Evolutionary conservation across 2,797 vertebrate genomes (phyloP).

Genomic region (Ptychobarbus kaznakovi): DNA sequence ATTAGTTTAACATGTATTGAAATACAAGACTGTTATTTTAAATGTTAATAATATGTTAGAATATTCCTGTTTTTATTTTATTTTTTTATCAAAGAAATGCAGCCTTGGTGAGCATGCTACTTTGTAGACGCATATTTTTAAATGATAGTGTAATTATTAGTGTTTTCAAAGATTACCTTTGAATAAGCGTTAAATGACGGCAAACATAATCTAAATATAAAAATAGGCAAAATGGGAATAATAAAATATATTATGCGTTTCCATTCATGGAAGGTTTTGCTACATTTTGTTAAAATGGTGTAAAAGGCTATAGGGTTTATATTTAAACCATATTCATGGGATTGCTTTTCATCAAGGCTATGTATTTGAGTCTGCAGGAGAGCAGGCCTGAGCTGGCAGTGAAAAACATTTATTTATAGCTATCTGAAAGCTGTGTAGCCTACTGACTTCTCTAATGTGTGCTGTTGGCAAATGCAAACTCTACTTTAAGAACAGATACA

Average conservation of each 20-base stretch:
- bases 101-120: neutral
- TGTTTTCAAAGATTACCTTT: neutral
- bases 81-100: neutral
- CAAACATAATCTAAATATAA: neutral
- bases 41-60: neutral
- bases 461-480: conserved; percentile 68
- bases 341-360: conserved; percentile 76
- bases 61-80: neutral
- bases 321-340: conserved; percentile 68
- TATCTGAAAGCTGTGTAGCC: conserved; percentile 70
- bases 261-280: conserved; percentile 61
- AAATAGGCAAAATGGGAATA: neutral
- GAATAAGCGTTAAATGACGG: neutral
- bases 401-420: conserved; percentile 82
- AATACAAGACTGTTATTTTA: neutral
- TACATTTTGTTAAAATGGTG: conserved; percentile 64
- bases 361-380: conserved; percentile 68
- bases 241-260: conserved; percentile 7
- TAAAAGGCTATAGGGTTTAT: conserved; percentile 59
- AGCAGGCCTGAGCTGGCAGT: conserved; percentile 55
- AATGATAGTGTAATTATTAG: neutral
- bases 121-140: neutral
- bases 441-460: conserved; percentile 71
- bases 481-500: conserved; percentile 65
- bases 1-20: neutral